phyloP scores from a whole-genome alignment of 2,888 invertebrate species.

The Griposia aprilina region DNA sequence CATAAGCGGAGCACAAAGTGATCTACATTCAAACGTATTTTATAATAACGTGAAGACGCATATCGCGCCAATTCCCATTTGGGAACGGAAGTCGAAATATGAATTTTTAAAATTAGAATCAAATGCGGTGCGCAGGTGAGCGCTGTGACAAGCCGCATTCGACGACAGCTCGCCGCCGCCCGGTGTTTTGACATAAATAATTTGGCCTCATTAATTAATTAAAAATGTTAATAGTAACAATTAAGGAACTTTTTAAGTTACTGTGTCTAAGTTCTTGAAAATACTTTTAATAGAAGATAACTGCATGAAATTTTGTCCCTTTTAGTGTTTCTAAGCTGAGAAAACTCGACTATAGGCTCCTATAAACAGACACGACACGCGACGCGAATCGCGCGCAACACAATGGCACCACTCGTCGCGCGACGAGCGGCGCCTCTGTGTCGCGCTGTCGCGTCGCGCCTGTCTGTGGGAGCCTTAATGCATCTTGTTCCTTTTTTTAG shows the following conservation, averaged over 20 bases:
- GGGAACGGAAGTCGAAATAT: conserved; percentile 89
- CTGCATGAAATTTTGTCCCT: conserved; percentile 7
- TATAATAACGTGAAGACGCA: conserved; percentile 71
- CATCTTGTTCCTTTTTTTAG: not conserved
- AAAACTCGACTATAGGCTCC: not conserved
- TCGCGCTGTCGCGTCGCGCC: no score
- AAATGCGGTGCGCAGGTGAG: conserved; percentile 86
- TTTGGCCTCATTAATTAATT: conserved; percentile 79
- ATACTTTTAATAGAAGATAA: conserved; percentile 24
- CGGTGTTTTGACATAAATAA: conserved; percentile 76
- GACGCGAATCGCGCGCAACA: no score
- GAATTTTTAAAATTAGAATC: conserved; percentile 89
- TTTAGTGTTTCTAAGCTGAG: not conserved
- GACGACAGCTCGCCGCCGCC: conserved; percentile 71
- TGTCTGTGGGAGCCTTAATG: no score
- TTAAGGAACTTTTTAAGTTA: conserved; percentile 61
- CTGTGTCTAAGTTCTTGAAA: conserved; percentile 40
- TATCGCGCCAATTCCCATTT: conserved; percentile 88
- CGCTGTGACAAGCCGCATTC: conserved; percentile 76
- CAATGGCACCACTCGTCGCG: no score
- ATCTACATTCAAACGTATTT: conserved; percentile 60
- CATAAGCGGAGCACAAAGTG: conserved; percentile 54
- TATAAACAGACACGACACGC: no score
- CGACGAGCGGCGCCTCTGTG: no score
- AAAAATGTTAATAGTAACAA: conserved; percentile 66